Base-by-base conservation (phyloP, 2,113 vertebrate genomes). In the Festucalex cinctus region DNA sequence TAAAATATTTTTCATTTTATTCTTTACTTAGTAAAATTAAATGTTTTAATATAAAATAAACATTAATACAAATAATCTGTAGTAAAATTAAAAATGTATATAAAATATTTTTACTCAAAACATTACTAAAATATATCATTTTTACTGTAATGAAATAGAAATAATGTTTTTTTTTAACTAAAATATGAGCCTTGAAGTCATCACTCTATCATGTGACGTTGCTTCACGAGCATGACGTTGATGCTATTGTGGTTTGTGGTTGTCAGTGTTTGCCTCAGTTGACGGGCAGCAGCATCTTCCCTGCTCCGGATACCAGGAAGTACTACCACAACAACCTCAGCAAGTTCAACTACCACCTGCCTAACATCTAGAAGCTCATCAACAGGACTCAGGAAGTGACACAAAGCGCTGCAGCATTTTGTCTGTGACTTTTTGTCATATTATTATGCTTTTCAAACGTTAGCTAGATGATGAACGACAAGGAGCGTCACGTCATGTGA, bases 221-320 rank as follows among this genome's bases (percentile, higher is more conserved):
- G n/a, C n/a, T n/a, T n/a, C n/a, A n/a, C n/a, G n/a, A n/a, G n/a
- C n/a, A n/a, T n/a, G n/a, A n/a, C n/a, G 48, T 51, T 51, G 48
- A 51, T 51, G 17, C 20, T 9, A 9, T 51, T 51, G 1, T 22
- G 20, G 20, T 9, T 5, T 54, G n/a, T 26, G 9, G 22, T 26
- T 26, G 51, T 57, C 92, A 98, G 92, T 86, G 93, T 87, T 88
- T 98, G 71, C 95, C 95, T 24, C 95, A 98, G 89, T 84, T 98
- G 61, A 95, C 95, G 13, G 84, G 88, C 78, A 94, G 92, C 63
- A 92, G 90, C 6, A 49, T 92, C 80, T 94, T 97, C 63, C 95
- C 96, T 35, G 90, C 92, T 20, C 51, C 95, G 93, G 95, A 98
- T 68, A 93, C 86, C 78, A 97, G 93, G 85, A 96, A 95, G 69